Percentiles rank a stretch among this genome's conserved stretches.
Evolutionary conservation across 2,797 vertebrate species (phyloP).

Genomic region (Netta rufina): DNA sequence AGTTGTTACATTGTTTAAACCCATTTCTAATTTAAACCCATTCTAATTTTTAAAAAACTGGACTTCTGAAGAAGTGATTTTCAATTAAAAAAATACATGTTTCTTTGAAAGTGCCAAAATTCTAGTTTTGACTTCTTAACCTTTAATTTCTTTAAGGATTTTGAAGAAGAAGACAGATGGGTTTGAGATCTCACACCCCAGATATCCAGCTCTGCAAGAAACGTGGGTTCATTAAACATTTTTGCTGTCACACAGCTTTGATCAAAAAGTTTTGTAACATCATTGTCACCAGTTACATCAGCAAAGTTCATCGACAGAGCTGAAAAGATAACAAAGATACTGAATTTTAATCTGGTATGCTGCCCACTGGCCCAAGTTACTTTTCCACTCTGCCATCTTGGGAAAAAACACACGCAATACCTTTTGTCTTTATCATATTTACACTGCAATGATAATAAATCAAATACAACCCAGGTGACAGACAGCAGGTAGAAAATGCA

Average conservation of each 20-base stretch:
- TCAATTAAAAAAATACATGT: neutral
- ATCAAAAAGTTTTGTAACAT: neutral
- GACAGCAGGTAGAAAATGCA: neutral
- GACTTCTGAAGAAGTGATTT: neutral
- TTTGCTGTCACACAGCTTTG: neutral
- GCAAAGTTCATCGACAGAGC: neutral
- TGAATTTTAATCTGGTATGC: neutral
- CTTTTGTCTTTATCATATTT: neutral
- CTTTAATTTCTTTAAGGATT: neutral
- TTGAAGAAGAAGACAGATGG: neutral
- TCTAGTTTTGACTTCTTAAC: neutral
- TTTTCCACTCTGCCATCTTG: rapidly evolving
- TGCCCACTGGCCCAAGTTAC: neutral
- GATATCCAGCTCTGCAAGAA: neutral
- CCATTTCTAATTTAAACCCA: neutral
- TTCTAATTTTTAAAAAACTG: neutral
- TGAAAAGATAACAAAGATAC: neutral
- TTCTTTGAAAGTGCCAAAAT: neutral
- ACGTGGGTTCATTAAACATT: neutral
- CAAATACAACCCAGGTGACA: neutral
- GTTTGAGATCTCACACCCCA: neutral
- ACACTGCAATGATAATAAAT: neutral
- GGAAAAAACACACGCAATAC: neutral
- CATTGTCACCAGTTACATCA: neutral
- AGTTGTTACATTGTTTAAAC: neutral